Evolutionary conservation across 2,113 vertebrate genomes (phyloP), one percentile per base, ranked within the genome.

Genomic region (Colistium nudipinnis): DNA sequence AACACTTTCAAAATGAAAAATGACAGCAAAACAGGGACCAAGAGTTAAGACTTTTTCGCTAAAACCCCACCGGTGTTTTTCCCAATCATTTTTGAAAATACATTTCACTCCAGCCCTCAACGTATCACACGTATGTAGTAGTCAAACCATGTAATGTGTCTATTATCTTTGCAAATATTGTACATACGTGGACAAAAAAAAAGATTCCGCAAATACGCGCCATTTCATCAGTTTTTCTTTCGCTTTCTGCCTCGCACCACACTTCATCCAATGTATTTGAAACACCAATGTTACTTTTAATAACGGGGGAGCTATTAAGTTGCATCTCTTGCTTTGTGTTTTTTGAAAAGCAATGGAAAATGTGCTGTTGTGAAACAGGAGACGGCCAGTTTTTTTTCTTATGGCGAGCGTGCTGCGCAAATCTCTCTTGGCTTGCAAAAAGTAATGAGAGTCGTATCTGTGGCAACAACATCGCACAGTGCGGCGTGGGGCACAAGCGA

Each of bases 1-100:
- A 89, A 93, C 72, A 72, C 70, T 83, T 88, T 87, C 48, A 80
- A 73, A 62, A 84, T 90, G 84, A 92, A 83, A 89, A 89, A 91
- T 92, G 27, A 82, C n/a, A 64, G 68, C 30, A 56, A 75, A 80
- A 81, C 75, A 59, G 62, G 78, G 63, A 70, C 39, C 31, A 65
- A 44, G 70, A 61, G 48, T 80, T 17, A 74, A 76, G 52, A 73
- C 70, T 78, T 19, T 62, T 74, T 80, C 82, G 66, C 14, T 65
- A 67, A 45, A 16, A 51, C 25, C n/a, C n/a, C n/a, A n/a, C n/a
- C n/a, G n/a, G n/a, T n/a, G 12, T 59, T 78, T 63, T 83, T 80
- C 43, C 74, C 62, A 61, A 66, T 62, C 39, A 62, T 76, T 73
- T n/a, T 63, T 70, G 12, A 27, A 55, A 82, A 76, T 66, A 24